Evolutionary conservation across 2,797 vertebrate species (phyloP), one percentile per base, ranked within the genome.

Genomic region (Cheirogaleus major): DNA sequence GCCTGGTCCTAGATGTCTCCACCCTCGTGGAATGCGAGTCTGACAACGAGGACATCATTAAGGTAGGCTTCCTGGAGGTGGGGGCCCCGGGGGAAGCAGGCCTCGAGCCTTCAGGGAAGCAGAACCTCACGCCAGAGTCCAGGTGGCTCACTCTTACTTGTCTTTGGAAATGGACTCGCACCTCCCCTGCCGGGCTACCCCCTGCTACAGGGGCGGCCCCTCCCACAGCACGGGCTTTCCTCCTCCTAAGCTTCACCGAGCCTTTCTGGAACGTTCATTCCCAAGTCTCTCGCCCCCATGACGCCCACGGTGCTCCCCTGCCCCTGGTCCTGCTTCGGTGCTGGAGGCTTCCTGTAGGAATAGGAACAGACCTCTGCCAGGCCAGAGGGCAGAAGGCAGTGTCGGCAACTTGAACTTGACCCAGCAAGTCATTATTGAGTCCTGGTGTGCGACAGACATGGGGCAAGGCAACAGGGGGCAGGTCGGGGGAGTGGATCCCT

Each of bases 21-120:
- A 98, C 99, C 38, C 98, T 99, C 30, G 99, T 99, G 1, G 99
- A 99, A 98, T 99, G 99, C 98, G 99, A 99, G 98, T 99, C 99
- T 65, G 99, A 99, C 95, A 99, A 99, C 0, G 99, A 99, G 97
- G 99, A 99, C 98, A 99, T 99, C 89, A 99, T 99, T 95, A 99
- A 99, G 99, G 99, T 99, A 98, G 87, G 98, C 96, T 94, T 73
- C 35, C 61, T 78, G 61, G 81, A 76, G 81, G 27, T 4, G 10
- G 73, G 22, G 7, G 0, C 85, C 1, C 27, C n/a, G 0, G 20
- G 8, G 7, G 22, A 48, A 14, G 48, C 30, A 3, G 15, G 23
- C 38, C 30, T 83, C 23, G 38, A 84, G 85, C 30, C 61, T 88
- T 82, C 22, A 3, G 3, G 30, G 22, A 41, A 61, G 32, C 2